These are phyloP conservation scores for Teleogryllus oceanicus DNA, from an alignment of 2,888 invertebrate genomes.

Conservation along the genomic window DNA sequence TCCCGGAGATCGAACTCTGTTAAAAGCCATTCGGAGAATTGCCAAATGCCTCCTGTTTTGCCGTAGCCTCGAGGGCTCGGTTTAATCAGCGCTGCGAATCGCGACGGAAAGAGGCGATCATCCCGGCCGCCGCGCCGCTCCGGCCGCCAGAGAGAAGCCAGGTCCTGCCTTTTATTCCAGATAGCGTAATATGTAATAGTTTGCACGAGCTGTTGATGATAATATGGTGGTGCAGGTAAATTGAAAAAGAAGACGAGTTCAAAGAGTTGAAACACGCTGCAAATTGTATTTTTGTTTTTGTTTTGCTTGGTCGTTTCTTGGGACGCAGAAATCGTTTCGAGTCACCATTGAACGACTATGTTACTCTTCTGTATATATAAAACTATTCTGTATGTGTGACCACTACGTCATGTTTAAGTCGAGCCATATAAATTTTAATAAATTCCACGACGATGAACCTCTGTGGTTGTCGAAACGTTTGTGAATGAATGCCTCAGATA, in stretches of 20 bases:
- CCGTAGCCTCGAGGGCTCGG: neutral
- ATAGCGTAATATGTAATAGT: neutral
- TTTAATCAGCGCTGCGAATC: neutral
- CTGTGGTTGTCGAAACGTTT: no score
- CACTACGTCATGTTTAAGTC: no score
- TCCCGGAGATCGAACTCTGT: conserved; percentile 18
- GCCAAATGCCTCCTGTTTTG: conserved; percentile 18
- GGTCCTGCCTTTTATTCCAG: neutral
- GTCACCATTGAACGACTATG: no score
- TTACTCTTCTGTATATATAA: no score
- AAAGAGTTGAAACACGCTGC: neutral
- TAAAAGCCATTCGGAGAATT: conserved; percentile 18
- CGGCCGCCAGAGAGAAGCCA: neutral
- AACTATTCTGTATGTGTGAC: no score
- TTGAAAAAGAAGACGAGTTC: neutral
- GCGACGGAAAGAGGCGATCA: neutral
- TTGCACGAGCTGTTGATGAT: neutral
- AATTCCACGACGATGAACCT: no score
- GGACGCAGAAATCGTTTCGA: no score
- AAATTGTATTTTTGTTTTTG: no score
- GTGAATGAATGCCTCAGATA: no score
- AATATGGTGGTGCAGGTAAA: neutral
- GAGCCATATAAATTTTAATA: no score
- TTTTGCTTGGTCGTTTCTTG: no score
- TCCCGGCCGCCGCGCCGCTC: neutral